A percentile compares a stretch with the other conserved stretches of the same genome.
Evolutionary conservation across 2,797 vertebrate species (phyloP).

Genomic region (Pelobates cultripes): DNA sequence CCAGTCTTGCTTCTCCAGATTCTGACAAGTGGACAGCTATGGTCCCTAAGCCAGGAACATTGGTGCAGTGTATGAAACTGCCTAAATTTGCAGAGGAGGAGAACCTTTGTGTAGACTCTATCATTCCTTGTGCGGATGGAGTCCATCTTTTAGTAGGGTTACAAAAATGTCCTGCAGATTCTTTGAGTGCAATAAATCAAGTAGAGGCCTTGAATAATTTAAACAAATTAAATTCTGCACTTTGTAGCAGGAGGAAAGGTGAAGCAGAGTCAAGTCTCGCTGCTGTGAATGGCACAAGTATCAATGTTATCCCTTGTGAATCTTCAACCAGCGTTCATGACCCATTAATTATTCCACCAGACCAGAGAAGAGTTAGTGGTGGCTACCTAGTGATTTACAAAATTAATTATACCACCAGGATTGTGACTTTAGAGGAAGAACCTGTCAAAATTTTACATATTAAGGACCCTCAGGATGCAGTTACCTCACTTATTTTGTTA

Average conservation of each 20-base stretch:
- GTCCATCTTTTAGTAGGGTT: slow-evolving; percentile 92
- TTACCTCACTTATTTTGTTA: slow-evolving; percentile 95
- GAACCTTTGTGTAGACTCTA: slow-evolving; percentile 92
- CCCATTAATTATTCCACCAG: slow-evolving; percentile 80
- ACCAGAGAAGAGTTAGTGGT: slow-evolving; percentile 81
- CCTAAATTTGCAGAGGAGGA: slow-evolving; percentile 96
- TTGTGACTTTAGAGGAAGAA: slow-evolving; percentile 95
- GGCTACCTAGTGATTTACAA: slow-evolving; percentile 96
- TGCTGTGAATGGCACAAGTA: slow-evolving; percentile 76
- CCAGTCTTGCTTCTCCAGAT: slow-evolving; percentile 84
- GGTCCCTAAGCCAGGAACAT: slow-evolving; percentile 90
- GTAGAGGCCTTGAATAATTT: slow-evolving; percentile 98
- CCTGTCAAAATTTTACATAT: slow-evolving; percentile 96
- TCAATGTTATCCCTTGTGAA: slow-evolving; percentile 80
- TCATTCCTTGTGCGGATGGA: slow-evolving; percentile 96
- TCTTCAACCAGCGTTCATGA: slow-evolving; percentile 78
- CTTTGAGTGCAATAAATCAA: slow-evolving; percentile 94
- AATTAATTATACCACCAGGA: slow-evolving; percentile 95
- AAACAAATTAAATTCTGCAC: slow-evolving; percentile 96
- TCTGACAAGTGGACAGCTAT: slow-evolving; percentile 94
- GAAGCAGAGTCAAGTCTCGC: slow-evolving; percentile 79
- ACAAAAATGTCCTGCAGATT: slow-evolving; percentile 87
- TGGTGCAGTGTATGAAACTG: slow-evolving; percentile 93
- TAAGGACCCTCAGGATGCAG: slow-evolving; percentile 91
- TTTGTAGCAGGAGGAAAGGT: slow-evolving; percentile 89